Conservation (phyloP, 2,888 invertebrate species). For the Tethea ocularis region DNA sequence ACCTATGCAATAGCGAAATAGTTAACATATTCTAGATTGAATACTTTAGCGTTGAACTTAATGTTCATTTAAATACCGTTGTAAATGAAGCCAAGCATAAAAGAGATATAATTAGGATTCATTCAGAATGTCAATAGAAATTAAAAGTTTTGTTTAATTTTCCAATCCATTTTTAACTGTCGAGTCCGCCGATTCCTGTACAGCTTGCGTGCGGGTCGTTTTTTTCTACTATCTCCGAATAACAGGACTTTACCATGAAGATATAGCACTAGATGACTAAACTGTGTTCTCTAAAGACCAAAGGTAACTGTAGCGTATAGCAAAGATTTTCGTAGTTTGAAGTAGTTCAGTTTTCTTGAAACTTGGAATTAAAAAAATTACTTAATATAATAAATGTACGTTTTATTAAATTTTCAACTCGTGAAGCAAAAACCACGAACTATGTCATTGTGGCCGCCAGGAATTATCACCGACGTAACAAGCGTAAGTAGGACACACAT, state of each 20-base stretch:
- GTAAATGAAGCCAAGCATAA: background rate
- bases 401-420: constrained; percentile 7
- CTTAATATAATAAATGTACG: too few species aligned
- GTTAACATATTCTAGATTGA: background rate
- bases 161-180: background rate
- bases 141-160: background rate
- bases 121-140: background rate
- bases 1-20: constrained; percentile 17
- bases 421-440: background rate
- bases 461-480: constrained; percentile 17
- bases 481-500: constrained; percentile 25
- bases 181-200: background rate
- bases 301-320: background rate
- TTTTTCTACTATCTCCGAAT: too few species aligned
- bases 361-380: too few species aligned
- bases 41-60: background rate
- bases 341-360: too few species aligned
- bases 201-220: background rate
- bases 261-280: background rate
- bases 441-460: background rate
- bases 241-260: background rate
- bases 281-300: background rate
- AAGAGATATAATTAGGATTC: background rate
- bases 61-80: background rate
- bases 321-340: background rate